Percentiles rank a stretch among this genome's conserved stretches.
These are phyloP conservation scores for Furcula furcula DNA, from an alignment of 2,888 invertebrate species.

Conservation along the genomic window DNA sequence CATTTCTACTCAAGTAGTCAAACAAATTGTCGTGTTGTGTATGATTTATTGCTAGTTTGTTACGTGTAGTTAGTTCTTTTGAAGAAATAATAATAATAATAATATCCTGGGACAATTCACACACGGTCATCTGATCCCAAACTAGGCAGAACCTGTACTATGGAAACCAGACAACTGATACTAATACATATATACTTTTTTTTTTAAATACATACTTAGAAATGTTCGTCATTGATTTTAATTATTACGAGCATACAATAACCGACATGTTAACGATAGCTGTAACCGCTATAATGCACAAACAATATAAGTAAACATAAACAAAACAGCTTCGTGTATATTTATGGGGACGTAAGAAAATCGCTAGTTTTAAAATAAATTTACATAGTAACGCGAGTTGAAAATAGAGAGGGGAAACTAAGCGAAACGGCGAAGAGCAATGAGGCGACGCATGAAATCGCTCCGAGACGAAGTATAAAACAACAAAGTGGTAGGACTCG, in stretches of 20 bases:
- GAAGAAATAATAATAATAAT: too few relatives aligned
- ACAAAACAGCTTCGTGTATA: conserved; percentile 20
- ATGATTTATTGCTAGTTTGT: conserved; percentile 9
- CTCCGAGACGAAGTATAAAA: conserved; percentile 76
- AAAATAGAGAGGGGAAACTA: conserved; percentile 75
- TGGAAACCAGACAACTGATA: too few relatives aligned
- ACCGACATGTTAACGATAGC: too few relatives aligned
- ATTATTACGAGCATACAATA: too few relatives aligned
- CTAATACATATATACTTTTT: too few relatives aligned
- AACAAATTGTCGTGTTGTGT: conserved; percentile 40
- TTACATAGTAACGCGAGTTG: conserved; percentile 75
- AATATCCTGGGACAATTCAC: too few relatives aligned
- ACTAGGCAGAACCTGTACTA: too few relatives aligned
- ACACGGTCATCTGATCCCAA: too few relatives aligned
- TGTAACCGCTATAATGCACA: too few relatives aligned
- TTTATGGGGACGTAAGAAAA: conserved; percentile 38
- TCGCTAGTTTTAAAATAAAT: conserved; percentile 60
- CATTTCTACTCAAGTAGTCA: conserved; percentile 41
- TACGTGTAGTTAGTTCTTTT: neutral
- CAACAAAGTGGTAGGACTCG: conserved; percentile 79
- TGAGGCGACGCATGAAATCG: conserved; percentile 77
- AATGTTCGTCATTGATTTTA: too few relatives aligned
- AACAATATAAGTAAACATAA: conserved; percentile 15
- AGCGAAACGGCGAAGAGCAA: conserved; percentile 77
- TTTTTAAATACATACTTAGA: too few relatives aligned